Conservation (phyloP, 1,140 invertebrate genomes). For the Scaptomyza pallida region DNA sequence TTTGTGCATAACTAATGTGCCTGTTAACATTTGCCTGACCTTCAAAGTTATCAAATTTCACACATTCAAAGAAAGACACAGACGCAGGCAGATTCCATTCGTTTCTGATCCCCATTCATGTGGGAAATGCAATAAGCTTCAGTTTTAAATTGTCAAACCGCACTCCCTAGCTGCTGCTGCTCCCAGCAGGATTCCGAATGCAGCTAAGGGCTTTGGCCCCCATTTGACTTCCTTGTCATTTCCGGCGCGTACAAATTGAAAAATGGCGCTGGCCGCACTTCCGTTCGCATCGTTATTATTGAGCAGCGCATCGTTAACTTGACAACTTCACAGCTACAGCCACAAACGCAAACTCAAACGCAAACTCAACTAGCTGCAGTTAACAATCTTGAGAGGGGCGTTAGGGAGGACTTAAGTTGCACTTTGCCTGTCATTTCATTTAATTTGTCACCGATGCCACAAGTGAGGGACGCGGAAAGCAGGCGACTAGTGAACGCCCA, state of each 20-base stretch:
- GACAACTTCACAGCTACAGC: constrained; percentile 1
- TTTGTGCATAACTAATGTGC: constrained; percentile 63
- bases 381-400: background rate
- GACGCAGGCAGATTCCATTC: constrained; percentile 2
- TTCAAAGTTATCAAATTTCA: constrained; percentile 69
- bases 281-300: constrained; percentile 68
- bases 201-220: constrained; percentile 14
- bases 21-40: constrained; percentile 70
- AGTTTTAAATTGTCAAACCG: background rate
- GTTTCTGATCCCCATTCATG: constrained; percentile 28
- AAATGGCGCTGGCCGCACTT: constrained; percentile 74
- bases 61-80: constrained; percentile 1
- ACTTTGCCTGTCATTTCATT: constrained; percentile 45
- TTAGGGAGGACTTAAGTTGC: background rate
- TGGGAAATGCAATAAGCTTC: constrained; percentile 61
- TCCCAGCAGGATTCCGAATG: constrained; percentile 3
- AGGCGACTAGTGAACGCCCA: constrained; percentile 32
- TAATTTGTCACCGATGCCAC: constrained; percentile 61
- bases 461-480: background rate
- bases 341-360: background rate
- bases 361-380: constrained; percentile 8
- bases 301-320: constrained; percentile 67
- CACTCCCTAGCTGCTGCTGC: background rate
- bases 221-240: constrained; percentile 51
- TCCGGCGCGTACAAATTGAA: constrained; percentile 73